Percentiles rank a stretch among this genome's conserved stretches.
Conservation (phyloP, 2,888 invertebrate genomes). For the Anoncus sp. region DNA sequence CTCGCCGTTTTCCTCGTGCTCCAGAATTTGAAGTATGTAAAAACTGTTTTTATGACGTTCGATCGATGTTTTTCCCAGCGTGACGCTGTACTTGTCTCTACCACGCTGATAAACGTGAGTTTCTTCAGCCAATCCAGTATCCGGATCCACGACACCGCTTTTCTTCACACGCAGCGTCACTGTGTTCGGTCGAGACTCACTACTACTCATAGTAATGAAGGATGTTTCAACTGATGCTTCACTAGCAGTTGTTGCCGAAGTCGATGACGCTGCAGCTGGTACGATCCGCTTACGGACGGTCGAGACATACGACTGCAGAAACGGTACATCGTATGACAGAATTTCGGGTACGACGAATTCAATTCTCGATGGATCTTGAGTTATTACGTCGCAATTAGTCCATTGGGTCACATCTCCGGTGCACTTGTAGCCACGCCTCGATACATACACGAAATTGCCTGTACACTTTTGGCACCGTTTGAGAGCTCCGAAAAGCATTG, state of each 20-base stretch:
- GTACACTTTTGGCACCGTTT: conserved; percentile 91
- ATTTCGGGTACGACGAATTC: conserved; percentile 88
- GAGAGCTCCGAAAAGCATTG: conserved; percentile 94
- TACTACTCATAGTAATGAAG: too few relatives aligned
- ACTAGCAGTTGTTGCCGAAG: too few relatives aligned
- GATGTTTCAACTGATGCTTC: too few relatives aligned
- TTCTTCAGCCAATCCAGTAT: conserved; percentile 90
- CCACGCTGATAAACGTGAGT: conserved; percentile 90
- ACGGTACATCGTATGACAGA: conserved; percentile 84
- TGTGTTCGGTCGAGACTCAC: conserved; percentile 85
- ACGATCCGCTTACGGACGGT: conserved; percentile 86
- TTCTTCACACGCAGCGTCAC: conserved; percentile 89
- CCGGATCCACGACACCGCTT: conserved; percentile 97
- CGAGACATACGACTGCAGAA: conserved; percentile 87
- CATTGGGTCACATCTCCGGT: conserved; percentile 93
- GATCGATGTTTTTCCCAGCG: conserved; percentile 94
- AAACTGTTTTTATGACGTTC: conserved; percentile 95
- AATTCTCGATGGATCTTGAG: conserved; percentile 89
- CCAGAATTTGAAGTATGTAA: conserved; percentile 96
- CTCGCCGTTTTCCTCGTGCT: conserved; percentile 87
- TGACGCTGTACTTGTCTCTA: conserved; percentile 89
- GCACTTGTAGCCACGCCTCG: conserved; percentile 93
- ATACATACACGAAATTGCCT: conserved; percentile 88
- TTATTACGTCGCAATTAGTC: conserved; percentile 92
- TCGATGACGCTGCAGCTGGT: conserved; percentile 84